Evolutionary conservation across 2,888 invertebrate species (phyloP).

Genomic region (Agonopterix heracliana): DNA sequence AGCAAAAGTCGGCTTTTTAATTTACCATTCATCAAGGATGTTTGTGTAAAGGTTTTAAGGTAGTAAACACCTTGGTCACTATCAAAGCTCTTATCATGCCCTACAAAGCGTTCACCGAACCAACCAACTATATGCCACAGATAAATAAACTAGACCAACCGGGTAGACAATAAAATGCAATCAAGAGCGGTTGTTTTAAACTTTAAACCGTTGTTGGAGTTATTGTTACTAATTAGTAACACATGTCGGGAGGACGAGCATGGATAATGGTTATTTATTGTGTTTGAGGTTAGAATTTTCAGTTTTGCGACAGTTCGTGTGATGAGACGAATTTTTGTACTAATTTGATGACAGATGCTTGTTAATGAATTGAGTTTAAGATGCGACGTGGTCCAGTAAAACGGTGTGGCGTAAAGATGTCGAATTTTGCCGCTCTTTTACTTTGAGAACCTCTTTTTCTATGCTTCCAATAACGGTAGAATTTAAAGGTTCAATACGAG

Average conservation of each 20-base stretch:
- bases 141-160: conserved; percentile 50
- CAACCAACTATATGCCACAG: conserved; percentile 16
- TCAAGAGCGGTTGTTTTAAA: conserved; percentile 48
- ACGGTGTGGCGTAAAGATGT: too few relatives aligned
- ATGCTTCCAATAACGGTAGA: too few relatives aligned
- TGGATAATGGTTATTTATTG: background rate
- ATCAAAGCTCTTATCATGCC: background rate
- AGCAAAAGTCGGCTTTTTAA: too few relatives aligned
- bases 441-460: too few relatives aligned
- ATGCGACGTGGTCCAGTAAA: too few relatives aligned
- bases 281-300: background rate
- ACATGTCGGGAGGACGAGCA: conserved; percentile 35
- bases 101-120: background rate
- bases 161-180: conserved; percentile 67
- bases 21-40: too few relatives aligned
- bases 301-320: background rate
- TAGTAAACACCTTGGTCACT: too few relatives aligned
- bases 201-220: conserved; percentile 31
- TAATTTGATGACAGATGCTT: too few relatives aligned
- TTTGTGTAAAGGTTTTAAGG: too few relatives aligned
- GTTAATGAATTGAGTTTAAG: too few relatives aligned
- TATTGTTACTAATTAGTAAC: conserved; percentile 63
- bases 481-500: too few relatives aligned
- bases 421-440: too few relatives aligned
- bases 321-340: background rate